Percentiles rank a stretch among this genome's conserved stretches.
Evolutionary conservation across 2,797 vertebrate species (phyloP).

Genomic region (Hozukius guyotensis): DNA sequence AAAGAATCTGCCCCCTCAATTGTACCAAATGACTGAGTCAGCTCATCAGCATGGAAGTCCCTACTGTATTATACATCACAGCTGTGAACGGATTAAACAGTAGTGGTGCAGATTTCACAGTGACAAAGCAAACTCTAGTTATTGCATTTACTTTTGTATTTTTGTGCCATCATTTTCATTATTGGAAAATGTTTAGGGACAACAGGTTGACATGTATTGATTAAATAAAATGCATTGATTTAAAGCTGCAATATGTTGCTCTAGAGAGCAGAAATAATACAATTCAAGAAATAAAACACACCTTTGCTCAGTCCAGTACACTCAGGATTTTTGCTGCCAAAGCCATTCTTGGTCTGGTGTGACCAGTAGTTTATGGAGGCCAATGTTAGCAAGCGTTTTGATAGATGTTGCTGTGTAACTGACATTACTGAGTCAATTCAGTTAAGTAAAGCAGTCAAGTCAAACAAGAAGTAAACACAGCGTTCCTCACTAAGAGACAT

Average conservation of each 20-base stretch:
- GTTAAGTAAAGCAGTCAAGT: too few relatives aligned
- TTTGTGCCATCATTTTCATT: neutral
- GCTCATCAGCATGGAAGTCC: constrained; percentile 40
- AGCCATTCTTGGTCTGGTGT: neutral
- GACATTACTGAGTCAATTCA: neutral
- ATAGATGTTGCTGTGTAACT: neutral
- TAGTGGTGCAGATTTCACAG: neutral
- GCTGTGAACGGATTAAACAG: constrained; percentile 37
- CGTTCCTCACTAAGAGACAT: neutral
- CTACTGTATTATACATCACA: constrained; percentile 32
- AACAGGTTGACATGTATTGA: neutral
- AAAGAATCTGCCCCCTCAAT: constrained; percentile 59
- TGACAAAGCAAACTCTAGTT: constrained; percentile 30
- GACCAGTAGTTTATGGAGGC: neutral
- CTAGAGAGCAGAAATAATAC: neutral
- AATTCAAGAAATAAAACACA: neutral
- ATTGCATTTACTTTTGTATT: constrained; percentile 23
- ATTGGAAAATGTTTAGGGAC: neutral
- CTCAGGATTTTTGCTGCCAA: neutral
- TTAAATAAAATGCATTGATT: neutral
- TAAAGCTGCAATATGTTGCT: neutral
- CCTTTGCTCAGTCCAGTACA: neutral
- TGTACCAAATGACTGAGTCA: constrained; percentile 64
- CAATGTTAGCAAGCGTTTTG: neutral
- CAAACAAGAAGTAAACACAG: neutral